These are phyloP conservation scores for Loriculus beryllinus DNA, from an alignment of 2,797 vertebrate species.

Conservation along the genomic window DNA sequence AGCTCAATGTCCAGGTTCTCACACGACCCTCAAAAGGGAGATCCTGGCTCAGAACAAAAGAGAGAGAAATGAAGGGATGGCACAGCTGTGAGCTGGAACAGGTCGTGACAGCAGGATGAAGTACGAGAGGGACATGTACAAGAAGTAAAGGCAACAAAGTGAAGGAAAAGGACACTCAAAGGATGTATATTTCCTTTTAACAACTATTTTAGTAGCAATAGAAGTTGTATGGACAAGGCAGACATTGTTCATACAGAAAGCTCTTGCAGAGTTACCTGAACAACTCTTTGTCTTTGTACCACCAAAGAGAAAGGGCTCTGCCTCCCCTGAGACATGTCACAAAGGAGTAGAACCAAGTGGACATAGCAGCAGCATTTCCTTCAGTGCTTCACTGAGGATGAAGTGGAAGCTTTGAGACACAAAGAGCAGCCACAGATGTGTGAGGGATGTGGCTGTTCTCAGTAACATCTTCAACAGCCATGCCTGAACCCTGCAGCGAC, in stretches of 20 bases:
- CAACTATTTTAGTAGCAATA: neutral
- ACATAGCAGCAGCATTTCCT: neutral
- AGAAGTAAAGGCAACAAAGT: neutral
- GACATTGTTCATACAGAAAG: neutral
- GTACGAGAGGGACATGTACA: neutral
- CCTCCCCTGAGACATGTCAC: accelerated
- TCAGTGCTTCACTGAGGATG: neutral
- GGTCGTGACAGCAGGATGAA: neutral
- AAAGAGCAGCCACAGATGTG: neutral
- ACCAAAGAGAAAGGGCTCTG: neutral
- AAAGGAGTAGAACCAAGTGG: neutral
- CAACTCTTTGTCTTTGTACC: neutral
- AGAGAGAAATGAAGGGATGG: neutral
- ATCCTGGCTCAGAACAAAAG: neutral
- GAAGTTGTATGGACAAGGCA: neutral
- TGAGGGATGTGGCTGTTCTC: neutral
- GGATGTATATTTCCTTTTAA: neutral
- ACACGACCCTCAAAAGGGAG: neutral
- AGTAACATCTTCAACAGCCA: accelerated
- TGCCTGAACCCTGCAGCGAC: neutral
- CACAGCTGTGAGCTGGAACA: neutral
- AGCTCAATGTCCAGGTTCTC: neutral
- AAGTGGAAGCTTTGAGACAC: neutral
- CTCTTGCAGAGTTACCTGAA: neutral
- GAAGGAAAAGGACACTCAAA: neutral